These are phyloP conservation scores for Anoplius nigerrimus DNA, from an alignment of 2,888 invertebrate genomes.

Conservation along the genomic window DNA sequence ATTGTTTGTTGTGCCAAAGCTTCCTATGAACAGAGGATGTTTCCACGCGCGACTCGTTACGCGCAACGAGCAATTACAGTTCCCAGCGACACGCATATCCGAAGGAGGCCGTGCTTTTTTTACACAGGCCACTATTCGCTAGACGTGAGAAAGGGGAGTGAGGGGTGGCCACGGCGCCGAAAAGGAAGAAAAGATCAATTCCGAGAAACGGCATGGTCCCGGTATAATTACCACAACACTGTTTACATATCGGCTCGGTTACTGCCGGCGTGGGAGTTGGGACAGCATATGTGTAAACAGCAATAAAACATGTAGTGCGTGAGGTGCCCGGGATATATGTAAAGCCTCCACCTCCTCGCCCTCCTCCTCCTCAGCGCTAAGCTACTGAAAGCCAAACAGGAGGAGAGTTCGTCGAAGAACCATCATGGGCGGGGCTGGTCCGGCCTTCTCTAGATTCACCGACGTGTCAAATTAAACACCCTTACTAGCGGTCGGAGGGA, in stretches of 20 bases:
- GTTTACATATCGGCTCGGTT: conserved; percentile 66
- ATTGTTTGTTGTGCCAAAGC: too few species aligned
- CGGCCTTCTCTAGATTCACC: conserved; percentile 38
- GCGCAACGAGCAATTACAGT: not conserved
- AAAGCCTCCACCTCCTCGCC: conserved; percentile 46
- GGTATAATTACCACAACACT: conserved; percentile 68
- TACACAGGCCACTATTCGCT: too few species aligned
- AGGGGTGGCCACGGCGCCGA: not conserved
- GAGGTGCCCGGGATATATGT: conserved; percentile 52
- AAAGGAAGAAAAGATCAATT: conserved; percentile 37
- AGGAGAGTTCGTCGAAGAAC: conserved; percentile 42
- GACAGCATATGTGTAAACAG: conserved; percentile 70
- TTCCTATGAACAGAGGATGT: too few species aligned
- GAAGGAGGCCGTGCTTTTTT: too few species aligned
- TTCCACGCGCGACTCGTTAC: not conserved
- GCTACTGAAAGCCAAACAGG: conserved; percentile 42
- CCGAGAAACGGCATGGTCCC: conserved; percentile 51
- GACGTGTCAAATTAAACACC: conserved; percentile 56
- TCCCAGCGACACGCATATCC: too few species aligned
- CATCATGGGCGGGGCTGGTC: conserved; percentile 58
- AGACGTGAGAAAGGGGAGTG: not conserved
- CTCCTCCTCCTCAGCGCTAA: conserved; percentile 25
- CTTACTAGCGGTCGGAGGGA: conserved; percentile 43
- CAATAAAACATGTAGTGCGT: conserved; percentile 64
- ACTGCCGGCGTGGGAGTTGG: conserved; percentile 65